Conservation (phyloP, 2,797 vertebrate species). For the Apogon hyalosoma region DNA sequence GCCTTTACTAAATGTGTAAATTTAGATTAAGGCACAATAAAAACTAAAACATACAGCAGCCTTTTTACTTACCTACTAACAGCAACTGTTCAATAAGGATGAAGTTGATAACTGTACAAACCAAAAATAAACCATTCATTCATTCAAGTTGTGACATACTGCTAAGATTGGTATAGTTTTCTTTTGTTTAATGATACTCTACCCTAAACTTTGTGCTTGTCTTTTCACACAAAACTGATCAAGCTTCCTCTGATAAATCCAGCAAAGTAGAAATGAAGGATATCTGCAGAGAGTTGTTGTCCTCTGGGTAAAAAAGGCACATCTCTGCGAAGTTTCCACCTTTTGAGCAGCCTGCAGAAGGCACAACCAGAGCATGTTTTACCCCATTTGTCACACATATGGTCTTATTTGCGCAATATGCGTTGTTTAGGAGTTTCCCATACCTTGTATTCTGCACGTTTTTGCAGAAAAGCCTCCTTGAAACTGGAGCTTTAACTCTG, state of each 20-base stretch:
- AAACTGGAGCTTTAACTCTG: conserved; percentile 90
- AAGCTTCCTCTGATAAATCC: neutral
- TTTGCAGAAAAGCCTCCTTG: conserved; percentile 95
- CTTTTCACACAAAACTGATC: neutral
- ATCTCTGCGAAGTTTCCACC: conserved; percentile 78
- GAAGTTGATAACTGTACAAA: too few species aligned
- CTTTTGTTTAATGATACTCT: too few species aligned
- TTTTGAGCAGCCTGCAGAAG: conserved; percentile 82
- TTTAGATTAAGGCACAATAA: too few species aligned
- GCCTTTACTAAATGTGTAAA: too few species aligned
- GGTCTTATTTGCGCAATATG: neutral
- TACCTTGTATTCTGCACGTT: conserved; percentile 90
- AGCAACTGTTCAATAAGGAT: too few species aligned
- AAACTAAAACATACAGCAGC: too few species aligned
- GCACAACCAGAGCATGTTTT: conserved; percentile 20
- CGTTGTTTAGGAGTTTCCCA: neutral
- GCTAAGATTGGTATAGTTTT: too few species aligned
- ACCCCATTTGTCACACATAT: neutral
- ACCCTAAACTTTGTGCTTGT: too few species aligned
- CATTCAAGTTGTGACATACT: too few species aligned
- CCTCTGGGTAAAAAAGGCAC: conserved; percentile 89
- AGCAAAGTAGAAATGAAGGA: conserved; percentile 80
- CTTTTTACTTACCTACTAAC: too few species aligned
- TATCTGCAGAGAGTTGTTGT: conserved; percentile 92
- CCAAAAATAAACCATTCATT: too few species aligned